Base-by-base conservation (phyloP, 2,113 vertebrate genomes). In the Perccottus glenii region DNA sequence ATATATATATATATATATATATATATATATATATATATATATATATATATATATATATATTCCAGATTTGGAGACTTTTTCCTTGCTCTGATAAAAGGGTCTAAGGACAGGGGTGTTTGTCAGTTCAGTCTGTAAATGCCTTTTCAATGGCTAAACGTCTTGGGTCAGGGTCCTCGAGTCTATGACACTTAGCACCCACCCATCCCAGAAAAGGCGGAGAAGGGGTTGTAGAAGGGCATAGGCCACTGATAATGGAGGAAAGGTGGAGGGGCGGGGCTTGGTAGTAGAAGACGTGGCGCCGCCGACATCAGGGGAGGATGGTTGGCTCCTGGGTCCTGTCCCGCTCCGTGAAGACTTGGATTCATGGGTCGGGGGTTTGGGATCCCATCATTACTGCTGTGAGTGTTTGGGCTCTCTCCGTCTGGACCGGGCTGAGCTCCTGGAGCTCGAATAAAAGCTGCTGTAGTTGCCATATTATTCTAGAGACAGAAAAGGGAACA, bases 161-260 rank as follows among this genome's bases (percentile, higher is more conserved):
- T 27, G 19, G 19, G 19, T 27, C 19, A 27, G 19, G 19, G 1
- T 27, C 19, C 19, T 27, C 19, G 19, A 27, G 19, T 27, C 19
- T 27, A 27, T 3, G 19, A 27, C 19, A 43, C 19, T 12, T 32
- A 16, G 14, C 1, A 76, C 85, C 77, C 38, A 90, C 85, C 68
- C 86, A 87, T 79, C 46, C 77, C 67, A 64, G 84, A 84, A 45
- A 88, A 87, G 47, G 75, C 73, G 7, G 57, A 0, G 59, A 81
- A 87, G 1, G 86, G 81, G 48, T 83, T 81, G 58, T 77, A 88
- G 27, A 87, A 78, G 44, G 85, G 82, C 70, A 85, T 64, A 33
- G 86, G 83, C 87, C 86, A 90, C 66, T 87, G 88, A 68, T 83
- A 89, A 0, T 79, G 81, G 16, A 86, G 50, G 14, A 84, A 71